Conservation (phyloP, 2,888 invertebrate genomes). For the Unio pictorum region DNA sequence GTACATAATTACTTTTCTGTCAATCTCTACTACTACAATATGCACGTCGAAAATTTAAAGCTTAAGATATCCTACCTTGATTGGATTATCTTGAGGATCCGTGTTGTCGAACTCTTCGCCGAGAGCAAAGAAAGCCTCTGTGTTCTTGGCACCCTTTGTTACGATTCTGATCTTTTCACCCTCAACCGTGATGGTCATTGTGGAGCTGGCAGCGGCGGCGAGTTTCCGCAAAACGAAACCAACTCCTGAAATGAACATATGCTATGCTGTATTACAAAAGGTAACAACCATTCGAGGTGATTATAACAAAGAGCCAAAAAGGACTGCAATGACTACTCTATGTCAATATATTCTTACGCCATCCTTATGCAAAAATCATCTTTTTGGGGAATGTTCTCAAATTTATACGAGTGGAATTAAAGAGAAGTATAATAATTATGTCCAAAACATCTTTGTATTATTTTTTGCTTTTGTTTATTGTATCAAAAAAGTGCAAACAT, state of each 20-base stretch:
- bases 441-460: too few relatives aligned
- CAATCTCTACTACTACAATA: not conserved
- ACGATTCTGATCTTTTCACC: slow-evolving; percentile 14
- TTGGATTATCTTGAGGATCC: slow-evolving; percentile 24
- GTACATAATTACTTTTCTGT: not conserved
- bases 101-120: slow-evolving; percentile 14
- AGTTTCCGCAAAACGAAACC: slow-evolving; percentile 22
- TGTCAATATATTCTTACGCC: too few relatives aligned
- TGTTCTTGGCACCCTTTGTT: slow-evolving; percentile 24
- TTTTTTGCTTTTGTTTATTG: too few relatives aligned
- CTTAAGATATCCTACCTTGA: slow-evolving; percentile 13
- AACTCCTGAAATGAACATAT: slow-evolving; percentile 11
- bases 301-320: too few relatives aligned
- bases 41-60: not conserved
- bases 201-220: slow-evolving; percentile 18
- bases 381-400: too few relatives aligned
- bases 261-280: too few relatives aligned
- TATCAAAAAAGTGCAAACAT: too few relatives aligned
- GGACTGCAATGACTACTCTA: too few relatives aligned
- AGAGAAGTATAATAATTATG: too few relatives aligned
- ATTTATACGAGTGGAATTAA: too few relatives aligned
- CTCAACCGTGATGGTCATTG: slow-evolving; percentile 21
- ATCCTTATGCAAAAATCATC: too few relatives aligned
- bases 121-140: slow-evolving; percentile 14
- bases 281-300: too few relatives aligned